These are phyloP conservation scores for Eugnorisma glareosa DNA, from an alignment of 2,888 invertebrate genomes.

Conservation along the genomic window DNA sequence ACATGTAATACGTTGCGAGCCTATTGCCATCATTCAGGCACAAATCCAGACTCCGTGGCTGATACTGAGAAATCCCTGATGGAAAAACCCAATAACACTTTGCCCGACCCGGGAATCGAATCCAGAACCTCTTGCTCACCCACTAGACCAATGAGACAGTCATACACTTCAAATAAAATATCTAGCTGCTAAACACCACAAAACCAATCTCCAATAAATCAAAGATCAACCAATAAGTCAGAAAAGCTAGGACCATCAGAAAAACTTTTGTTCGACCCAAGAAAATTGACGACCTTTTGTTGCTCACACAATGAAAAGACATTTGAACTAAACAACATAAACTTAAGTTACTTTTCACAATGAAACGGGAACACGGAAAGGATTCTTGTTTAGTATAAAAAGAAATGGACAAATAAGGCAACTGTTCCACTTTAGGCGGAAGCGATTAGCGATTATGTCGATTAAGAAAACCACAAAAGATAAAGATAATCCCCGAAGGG, in stretches of 20 bases:
- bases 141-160: too few species aligned
- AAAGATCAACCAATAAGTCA: conserved; percentile 1
- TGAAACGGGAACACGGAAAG: conserved; percentile 32
- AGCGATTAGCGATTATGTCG: too few species aligned
- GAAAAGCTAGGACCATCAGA: background rate
- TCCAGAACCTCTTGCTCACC: too few species aligned
- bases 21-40: too few species aligned
- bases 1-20: too few species aligned
- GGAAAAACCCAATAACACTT: too few species aligned
- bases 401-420: conserved; percentile 34
- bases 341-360: conserved; percentile 31
- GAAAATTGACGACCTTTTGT: conserved; percentile 39
- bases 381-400: conserved; percentile 37
- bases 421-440: background rate
- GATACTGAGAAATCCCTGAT: too few species aligned
- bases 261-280: conserved; percentile 24
- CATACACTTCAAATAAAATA: background rate
- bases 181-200: background rate
- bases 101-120: too few species aligned
- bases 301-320: conserved; percentile 34
- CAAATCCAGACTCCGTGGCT: too few species aligned
- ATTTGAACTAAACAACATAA: conserved; percentile 45
- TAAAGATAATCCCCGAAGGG: too few species aligned
- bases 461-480: too few species aligned
- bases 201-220: background rate